Evolutionary conservation across 1,140 invertebrate species (phyloP), one percentile per base, ranked within the genome.

Genomic region (Euwallacea similis): DNA sequence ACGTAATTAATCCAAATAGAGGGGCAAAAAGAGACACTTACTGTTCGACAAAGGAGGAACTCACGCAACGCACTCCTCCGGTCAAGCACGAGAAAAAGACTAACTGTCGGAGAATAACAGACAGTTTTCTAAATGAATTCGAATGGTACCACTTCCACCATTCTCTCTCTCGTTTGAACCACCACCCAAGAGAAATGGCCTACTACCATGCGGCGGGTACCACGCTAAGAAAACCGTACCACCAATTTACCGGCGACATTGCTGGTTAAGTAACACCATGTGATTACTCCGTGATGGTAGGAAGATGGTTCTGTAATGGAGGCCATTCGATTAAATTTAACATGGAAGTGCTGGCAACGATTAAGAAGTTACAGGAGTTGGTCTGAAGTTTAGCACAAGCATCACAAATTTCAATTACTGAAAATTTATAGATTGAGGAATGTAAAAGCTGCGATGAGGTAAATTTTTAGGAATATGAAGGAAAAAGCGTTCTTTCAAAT

Each of bases 91-190:
- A 62, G 69, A 71, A 71, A 71, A 71, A 63, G 69, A 71, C 67
- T 69, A 69, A 71, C 61, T 71, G 53, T 42, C 21, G 61, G 46
- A 58, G 62, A 71, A 71, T 65, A 62, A 63, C 69, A 46, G 69
- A 63, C 69, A 71, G 61, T 71, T 71, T 71, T 71, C 69, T 71
- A 71, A 71, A 65, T 71, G 69, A 59, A 71, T 65, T 71, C 69
- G 62, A 71, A 46, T 56, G 69, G 69, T 69, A 33, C 56, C 56
- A 71, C 69, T 71, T 61, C 69, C 61, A 47, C 69, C 61, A 65
- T 64, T 71, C 69, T 65, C 67, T 67, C 56, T 65, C 42, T 43
- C 42, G 21, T 6, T 21, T 58, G 44, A 64, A 71, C 69, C 67
- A 69, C 67, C 69, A 71, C 69, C 69, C 60, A 56, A 63, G 69